phyloP scores from a whole-genome alignment of 2,888 invertebrate genomes.

The Morpho deidamia region DNA sequence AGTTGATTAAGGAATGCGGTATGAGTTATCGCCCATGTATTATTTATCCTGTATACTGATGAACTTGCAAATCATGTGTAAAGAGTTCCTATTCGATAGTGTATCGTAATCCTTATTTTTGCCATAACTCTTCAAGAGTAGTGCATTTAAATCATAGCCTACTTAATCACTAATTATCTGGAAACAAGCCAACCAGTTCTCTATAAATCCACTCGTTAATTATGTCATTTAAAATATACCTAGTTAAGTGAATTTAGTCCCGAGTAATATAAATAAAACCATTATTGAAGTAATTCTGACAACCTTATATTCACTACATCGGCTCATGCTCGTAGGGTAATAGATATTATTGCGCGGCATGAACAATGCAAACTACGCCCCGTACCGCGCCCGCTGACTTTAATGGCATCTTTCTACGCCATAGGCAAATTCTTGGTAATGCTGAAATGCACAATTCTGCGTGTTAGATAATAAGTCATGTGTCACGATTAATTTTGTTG shows the following conservation, averaged over 20 bases:
- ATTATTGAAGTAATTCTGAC: background rate
- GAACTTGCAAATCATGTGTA: no score
- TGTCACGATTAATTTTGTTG: conserved; percentile 16
- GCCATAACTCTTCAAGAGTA: no score
- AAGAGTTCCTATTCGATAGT: no score
- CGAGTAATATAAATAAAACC: background rate
- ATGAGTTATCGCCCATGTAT: no score
- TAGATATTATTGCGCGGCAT: conserved; percentile 27
- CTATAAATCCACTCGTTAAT: no score
- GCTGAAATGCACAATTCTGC: conserved; percentile 20
- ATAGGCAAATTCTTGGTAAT: conserved; percentile 28
- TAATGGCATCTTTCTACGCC: conserved; percentile 34
- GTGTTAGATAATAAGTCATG: conserved; percentile 17
- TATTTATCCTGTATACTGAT: no score
- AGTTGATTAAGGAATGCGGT: no score
- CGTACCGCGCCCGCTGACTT: conserved; percentile 30
- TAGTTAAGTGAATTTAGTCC: no score
- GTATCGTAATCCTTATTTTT: no score
- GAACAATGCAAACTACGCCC: conserved; percentile 38
- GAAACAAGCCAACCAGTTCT: no score
- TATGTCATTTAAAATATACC: no score
- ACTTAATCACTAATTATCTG: no score
- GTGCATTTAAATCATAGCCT: background rate
- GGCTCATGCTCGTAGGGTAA: conserved; percentile 23
- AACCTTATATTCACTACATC: conserved; percentile 19